Conservation (phyloP, 2,797 vertebrate species). For the Cynodonichthys magdalenae region DNA sequence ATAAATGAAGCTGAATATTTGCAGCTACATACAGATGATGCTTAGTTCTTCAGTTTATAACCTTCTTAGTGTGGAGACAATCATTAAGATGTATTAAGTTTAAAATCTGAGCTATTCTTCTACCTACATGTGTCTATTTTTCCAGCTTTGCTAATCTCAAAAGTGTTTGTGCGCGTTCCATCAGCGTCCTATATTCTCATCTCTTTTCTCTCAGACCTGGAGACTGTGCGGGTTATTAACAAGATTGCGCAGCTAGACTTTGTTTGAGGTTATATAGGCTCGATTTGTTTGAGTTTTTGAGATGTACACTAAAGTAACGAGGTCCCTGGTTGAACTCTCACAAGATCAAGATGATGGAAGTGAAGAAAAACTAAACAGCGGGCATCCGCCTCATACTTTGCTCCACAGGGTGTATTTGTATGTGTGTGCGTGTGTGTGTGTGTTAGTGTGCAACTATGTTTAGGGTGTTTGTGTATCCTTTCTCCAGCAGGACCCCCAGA, state of each 20-base stretch:
- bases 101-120: slow-evolving; percentile 6
- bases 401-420: slow-evolving; percentile 64
- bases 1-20: not conserved
- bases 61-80: not conserved
- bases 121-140: not conserved
- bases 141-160: slow-evolving; percentile 2
- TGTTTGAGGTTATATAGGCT: slow-evolving; percentile 16
- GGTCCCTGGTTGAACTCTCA: slow-evolving; percentile 66
- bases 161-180: not conserved
- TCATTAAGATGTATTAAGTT: not conserved
- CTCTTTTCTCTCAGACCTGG: slow-evolving; percentile 4
- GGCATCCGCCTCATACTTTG: slow-evolving; percentile 66
- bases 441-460: slow-evolving; percentile 42
- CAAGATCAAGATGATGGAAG: slow-evolving; percentile 68
- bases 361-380: slow-evolving; percentile 73
- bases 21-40: not conserved
- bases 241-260: slow-evolving; percentile 12
- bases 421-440: slow-evolving; percentile 25
- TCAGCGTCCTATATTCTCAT: slow-evolving; percentile 11
- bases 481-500: slow-evolving; percentile 84
- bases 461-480: slow-evolving; percentile 72
- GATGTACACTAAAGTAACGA: slow-evolving; percentile 61
- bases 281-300: slow-evolving; percentile 41
- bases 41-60: not conserved
- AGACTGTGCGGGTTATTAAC: slow-evolving; percentile 16